Evolutionary conservation across 1,140 invertebrate genomes (phyloP).

Genomic region (Akabosia matsudoensis): DNA sequence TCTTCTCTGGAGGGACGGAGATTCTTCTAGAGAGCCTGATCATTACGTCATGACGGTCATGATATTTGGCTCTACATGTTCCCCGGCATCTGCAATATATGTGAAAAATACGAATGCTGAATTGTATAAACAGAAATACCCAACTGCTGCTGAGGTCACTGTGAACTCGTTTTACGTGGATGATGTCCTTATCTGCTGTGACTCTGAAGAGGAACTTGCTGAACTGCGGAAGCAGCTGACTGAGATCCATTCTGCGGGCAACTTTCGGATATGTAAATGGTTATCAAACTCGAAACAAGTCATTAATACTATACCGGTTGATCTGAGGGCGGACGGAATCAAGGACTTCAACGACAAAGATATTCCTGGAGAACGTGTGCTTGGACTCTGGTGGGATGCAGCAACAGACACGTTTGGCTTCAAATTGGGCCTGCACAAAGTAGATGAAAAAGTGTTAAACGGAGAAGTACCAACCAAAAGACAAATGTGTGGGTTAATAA

Average conservation of each 20-base stretch:
- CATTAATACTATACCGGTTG: neutral
- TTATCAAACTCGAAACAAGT: neutral
- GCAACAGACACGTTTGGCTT: neutral
- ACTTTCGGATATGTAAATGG: slow-evolving; percentile 29
- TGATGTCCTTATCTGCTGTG: slow-evolving; percentile 16
- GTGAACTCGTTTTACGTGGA: slow-evolving; percentile 14
- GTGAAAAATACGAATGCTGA: neutral
- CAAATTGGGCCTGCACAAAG: neutral
- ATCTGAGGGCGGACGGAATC: neutral
- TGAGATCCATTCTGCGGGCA: neutral
- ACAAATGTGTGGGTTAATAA: neutral
- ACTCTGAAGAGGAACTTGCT: slow-evolving; percentile 15
- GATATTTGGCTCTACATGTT: neutral
- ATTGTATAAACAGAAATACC: neutral
- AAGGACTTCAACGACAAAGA: neutral
- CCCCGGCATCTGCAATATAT: neutral
- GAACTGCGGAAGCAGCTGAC: neutral
- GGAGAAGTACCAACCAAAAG: neutral
- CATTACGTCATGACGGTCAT: neutral
- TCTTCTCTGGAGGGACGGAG: slow-evolving; percentile 21
- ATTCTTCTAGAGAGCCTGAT: slow-evolving; percentile 11
- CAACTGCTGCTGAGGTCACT: neutral
- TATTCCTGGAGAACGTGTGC: neutral
- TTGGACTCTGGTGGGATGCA: neutral
- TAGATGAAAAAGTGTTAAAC: neutral